These are phyloP conservation scores for Campoletis raptor DNA, from an alignment of 2,888 invertebrate genomes.

Conservation along the genomic window DNA sequence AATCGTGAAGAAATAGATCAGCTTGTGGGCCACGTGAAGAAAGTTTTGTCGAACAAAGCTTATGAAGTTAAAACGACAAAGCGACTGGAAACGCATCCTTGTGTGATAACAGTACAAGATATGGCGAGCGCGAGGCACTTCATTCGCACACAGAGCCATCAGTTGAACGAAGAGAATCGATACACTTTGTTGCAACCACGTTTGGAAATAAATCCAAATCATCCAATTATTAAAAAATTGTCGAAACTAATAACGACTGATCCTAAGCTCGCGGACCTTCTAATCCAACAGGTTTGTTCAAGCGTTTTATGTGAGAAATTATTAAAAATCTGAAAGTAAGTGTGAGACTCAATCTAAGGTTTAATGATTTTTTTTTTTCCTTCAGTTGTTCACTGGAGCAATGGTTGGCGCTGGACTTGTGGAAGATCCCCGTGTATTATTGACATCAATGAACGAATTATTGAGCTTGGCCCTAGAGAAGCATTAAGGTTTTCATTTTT, in stretches of 20 bases:
- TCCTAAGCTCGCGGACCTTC: constrained; percentile 92
- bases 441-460: constrained; percentile 95
- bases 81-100: constrained; percentile 95
- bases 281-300: constrained; percentile 91
- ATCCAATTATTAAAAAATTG: constrained; percentile 96
- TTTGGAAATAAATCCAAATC: constrained; percentile 97
- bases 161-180: constrained; percentile 93
- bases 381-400: constrained; percentile 95
- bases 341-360: neutral
- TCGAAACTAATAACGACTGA: constrained; percentile 90
- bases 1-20: constrained; percentile 91
- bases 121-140: constrained; percentile 99
- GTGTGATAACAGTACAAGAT: constrained; percentile 97
- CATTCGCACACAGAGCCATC: constrained; percentile 94
- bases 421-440: constrained; percentile 94
- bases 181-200: constrained; percentile 95
- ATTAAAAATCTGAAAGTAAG: neutral
- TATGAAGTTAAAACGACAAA: constrained; percentile 93
- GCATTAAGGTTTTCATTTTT: constrained; percentile 68
- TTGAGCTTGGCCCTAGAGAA: constrained; percentile 93
- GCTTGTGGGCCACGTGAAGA: constrained; percentile 92
- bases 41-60: constrained; percentile 92
- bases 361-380: constrained; percentile 65
- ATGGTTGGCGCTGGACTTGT: constrained; percentile 98
- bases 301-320: neutral